Percentiles rank a stretch among this genome's conserved stretches.
phyloP scores from a whole-genome alignment of 1,140 invertebrate genomes.

The Plutomurus gul region DNA sequence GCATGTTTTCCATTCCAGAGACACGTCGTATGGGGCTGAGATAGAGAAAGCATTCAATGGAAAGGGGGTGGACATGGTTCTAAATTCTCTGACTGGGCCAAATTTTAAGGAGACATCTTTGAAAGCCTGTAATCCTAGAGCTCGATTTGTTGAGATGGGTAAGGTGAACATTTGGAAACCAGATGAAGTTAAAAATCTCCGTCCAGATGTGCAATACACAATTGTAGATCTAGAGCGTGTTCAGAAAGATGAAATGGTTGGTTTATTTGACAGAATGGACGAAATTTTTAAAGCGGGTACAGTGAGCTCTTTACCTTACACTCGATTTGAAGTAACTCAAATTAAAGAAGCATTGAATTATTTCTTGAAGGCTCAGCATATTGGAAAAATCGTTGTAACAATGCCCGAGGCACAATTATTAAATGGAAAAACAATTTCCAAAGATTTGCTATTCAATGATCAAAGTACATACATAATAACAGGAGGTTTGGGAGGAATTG shows the following conservation, averaged over 20 bases:
- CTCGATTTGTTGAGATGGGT: constrained; percentile 45
- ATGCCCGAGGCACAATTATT: background rate
- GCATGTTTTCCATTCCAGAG: constrained; percentile 41
- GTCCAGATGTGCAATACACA: constrained; percentile 35
- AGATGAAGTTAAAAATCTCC: constrained; percentile 37
- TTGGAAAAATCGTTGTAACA: background rate
- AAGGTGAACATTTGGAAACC: constrained; percentile 43
- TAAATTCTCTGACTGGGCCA: constrained; percentile 44
- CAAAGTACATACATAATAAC: constrained; percentile 33
- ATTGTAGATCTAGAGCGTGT: constrained; percentile 15
- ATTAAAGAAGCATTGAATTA: constrained; percentile 17
- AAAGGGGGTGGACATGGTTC: constrained; percentile 34
- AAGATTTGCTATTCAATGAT: constrained; percentile 24
- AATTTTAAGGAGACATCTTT: constrained; percentile 47
- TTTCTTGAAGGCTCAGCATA: background rate
- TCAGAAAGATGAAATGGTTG: background rate
- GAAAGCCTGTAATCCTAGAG: constrained; percentile 3
- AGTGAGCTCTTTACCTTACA: background rate
- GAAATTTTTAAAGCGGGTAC: background rate
- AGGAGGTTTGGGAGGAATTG: constrained; percentile 43
- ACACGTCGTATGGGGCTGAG: constrained; percentile 33
- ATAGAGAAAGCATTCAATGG: background rate
- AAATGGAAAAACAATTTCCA: background rate
- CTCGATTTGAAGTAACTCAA: background rate
- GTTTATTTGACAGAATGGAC: background rate